These are phyloP conservation scores for Rotaria macrura DNA, from an alignment of 2,888 invertebrate species.

Conservation along the genomic window DNA sequence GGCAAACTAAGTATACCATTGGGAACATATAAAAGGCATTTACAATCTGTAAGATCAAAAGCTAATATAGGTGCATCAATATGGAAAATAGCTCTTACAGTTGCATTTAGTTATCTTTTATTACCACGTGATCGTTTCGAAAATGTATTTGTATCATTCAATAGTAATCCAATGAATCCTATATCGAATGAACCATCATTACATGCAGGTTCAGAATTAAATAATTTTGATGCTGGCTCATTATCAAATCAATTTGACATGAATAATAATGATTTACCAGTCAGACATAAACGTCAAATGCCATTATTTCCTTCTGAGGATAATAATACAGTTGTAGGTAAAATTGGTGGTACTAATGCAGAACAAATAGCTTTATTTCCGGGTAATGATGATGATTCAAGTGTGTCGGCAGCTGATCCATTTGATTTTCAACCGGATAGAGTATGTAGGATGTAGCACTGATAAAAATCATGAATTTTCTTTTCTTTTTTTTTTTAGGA, in stretches of 20 bases:
- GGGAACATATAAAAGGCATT: slow-evolving; percentile 37
- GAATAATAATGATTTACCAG: background rate
- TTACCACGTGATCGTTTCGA: slow-evolving; percentile 35
- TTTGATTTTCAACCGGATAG: background rate
- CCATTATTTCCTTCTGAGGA: background rate
- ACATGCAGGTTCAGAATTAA: slow-evolving; percentile 23
- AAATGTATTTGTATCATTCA: slow-evolving; percentile 34
- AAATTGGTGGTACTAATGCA: background rate
- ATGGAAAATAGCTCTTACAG: slow-evolving; percentile 40
- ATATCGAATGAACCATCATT: background rate
- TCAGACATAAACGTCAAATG: slow-evolving; percentile 1
- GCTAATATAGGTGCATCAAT: slow-evolving; percentile 39
- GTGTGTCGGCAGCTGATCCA: background rate
- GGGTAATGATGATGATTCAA: background rate
- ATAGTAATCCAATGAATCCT: background rate
- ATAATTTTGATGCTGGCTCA: slow-evolving; percentile 13
- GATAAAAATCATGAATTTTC: background rate
- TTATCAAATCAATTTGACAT: background rate
- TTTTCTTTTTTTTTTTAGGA: background rate
- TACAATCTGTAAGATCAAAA: slow-evolving; percentile 39
- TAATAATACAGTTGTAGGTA: background rate
- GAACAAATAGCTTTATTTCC: background rate
- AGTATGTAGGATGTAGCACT: background rate
- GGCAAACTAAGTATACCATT: slow-evolving; percentile 34
- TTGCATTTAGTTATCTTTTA: slow-evolving; percentile 39